A percentile compares a stretch with the other conserved stretches of the same genome.
phyloP scores from a whole-genome alignment of 1,140 invertebrate genomes.

The Drosophila eugracilis region DNA sequence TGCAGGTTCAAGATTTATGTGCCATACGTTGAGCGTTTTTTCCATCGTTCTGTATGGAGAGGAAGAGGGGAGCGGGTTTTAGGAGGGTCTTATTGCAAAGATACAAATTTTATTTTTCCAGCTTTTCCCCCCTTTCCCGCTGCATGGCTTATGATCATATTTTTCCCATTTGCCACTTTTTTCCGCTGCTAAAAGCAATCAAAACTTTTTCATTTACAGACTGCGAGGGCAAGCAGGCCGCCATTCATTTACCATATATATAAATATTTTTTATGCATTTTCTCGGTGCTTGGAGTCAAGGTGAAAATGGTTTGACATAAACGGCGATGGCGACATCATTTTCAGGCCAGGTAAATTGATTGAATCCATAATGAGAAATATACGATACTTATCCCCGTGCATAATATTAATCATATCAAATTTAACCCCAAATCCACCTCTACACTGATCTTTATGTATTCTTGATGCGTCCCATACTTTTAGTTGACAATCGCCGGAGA shows the following conservation, averaged over 20 bases:
- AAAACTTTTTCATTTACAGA: slow-evolving; percentile 57
- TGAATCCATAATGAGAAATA: background rate
- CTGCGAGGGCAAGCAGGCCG: slow-evolving; percentile 3
- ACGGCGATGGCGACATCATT: slow-evolving; percentile 1
- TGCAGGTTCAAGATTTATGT: slow-evolving; percentile 70
- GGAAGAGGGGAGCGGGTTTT: no score
- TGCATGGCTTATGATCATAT: slow-evolving; percentile 43
- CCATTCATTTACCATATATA: slow-evolving; percentile 43
- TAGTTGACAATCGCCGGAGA: slow-evolving; percentile 8
- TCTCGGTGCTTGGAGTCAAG: background rate
- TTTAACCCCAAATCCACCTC: background rate
- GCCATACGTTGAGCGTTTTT: slow-evolving; percentile 59
- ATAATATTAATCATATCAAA: background rate
- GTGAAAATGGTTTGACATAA: background rate
- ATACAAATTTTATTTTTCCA: no score
- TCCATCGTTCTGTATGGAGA: no score
- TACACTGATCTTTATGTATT: no score
- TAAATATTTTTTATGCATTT: slow-evolving; percentile 30
- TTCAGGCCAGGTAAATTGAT: slow-evolving; percentile 2
- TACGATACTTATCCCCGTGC: background rate
- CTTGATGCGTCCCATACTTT: no score
- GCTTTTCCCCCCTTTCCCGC: background rate
- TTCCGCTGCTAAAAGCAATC: slow-evolving; percentile 58
- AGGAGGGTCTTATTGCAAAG: slow-evolving; percentile 27
- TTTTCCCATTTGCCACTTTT: slow-evolving; percentile 42